phyloP scores from a whole-genome alignment of 2,888 invertebrate genomes.

The Diadegma fenestrale region DNA sequence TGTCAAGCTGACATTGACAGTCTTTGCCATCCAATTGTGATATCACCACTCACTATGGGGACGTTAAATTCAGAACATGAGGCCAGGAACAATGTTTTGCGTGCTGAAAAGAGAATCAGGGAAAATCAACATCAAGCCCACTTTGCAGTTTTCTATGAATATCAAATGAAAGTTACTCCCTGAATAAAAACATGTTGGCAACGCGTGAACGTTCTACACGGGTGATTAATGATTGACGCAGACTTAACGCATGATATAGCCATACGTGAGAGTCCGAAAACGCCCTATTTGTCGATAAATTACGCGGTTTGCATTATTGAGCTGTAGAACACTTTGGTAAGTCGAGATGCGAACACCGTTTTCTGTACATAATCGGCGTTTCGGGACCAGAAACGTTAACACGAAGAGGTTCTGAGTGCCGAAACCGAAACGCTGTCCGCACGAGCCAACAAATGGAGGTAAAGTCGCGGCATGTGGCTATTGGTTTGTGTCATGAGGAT shows the following conservation, averaged over 20 bases:
- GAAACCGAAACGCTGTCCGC: constrained; percentile 21
- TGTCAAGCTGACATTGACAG: constrained; percentile 23
- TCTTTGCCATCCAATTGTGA: constrained; percentile 9
- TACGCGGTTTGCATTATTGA: constrained; percentile 57
- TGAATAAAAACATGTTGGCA: constrained; percentile 18
- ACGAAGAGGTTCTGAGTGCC: constrained; percentile 25
- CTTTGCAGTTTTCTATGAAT: background rate
- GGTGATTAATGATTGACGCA: constrained; percentile 1
- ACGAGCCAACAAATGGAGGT: constrained; percentile 49
- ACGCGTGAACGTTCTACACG: background rate
- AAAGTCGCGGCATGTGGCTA: constrained; percentile 31
- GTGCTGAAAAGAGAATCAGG: constrained; percentile 5
- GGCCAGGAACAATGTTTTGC: background rate
- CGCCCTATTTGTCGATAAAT: constrained; percentile 41
- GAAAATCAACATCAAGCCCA: background rate
- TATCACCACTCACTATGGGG: too few species aligned
- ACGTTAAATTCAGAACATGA: background rate
- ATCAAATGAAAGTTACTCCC: background rate
- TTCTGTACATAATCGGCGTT: constrained; percentile 65
- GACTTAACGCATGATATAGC: background rate
- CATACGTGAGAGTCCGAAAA: background rate
- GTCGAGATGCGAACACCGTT: constrained; percentile 59
- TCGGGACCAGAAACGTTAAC: constrained; percentile 47
- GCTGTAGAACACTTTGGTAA: background rate
- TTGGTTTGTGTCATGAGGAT: constrained; percentile 33